Evolutionary conservation across 2,888 invertebrate species (phyloP), one percentile per base, ranked within the genome.

Genomic region (Synanthedon tipuliformis): DNA sequence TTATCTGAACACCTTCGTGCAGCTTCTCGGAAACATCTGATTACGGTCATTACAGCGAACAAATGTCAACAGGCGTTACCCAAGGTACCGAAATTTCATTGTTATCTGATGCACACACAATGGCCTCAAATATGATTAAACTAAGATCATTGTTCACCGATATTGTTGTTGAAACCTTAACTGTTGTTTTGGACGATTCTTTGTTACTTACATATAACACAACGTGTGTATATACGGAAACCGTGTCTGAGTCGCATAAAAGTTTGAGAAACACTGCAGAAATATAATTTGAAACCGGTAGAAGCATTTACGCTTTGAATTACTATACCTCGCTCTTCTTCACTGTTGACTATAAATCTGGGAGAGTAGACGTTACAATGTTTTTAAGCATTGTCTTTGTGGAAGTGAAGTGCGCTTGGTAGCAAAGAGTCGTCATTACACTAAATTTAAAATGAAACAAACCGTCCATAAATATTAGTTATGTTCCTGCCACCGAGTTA

Each of bases 391-490:
- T 57, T 57, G 55, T 55, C 55, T 59, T 58, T 58, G 59, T 56
- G 56, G 59, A 66, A 63, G 56, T 57, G 60, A 64, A 63, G 61
- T 66, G 60, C 61, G 62, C 53, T 55, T 58, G 52, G 57, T 53
- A 66, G 67, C 61, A 63, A 59, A 62, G 64, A 69, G 66, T 73
- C 72, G 69, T 75, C 73, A 75, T 76, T 75, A 72, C 69, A 76
- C 70, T 71, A 78, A 76, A 78, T 78, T 79, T 76, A 69, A 79
- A 79, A 77, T 67, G 80, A 78, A 78, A 75, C 74, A 76, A 78
- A 76, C 72, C 65, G 67, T 67, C 69, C 74, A 75, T 81, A 79
- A 78, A 78, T 73, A 75, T 75, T 79, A 76, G 78, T 81, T 75
- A 76, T 72, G 75, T 72, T 67, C 64, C 69, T 59, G 78, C 78